A percentile compares a stretch with the other conserved stretches of the same genome.
Evolutionary conservation across 2,888 invertebrate genomes (phyloP).

Genomic region (Epistrophella euchroma): DNA sequence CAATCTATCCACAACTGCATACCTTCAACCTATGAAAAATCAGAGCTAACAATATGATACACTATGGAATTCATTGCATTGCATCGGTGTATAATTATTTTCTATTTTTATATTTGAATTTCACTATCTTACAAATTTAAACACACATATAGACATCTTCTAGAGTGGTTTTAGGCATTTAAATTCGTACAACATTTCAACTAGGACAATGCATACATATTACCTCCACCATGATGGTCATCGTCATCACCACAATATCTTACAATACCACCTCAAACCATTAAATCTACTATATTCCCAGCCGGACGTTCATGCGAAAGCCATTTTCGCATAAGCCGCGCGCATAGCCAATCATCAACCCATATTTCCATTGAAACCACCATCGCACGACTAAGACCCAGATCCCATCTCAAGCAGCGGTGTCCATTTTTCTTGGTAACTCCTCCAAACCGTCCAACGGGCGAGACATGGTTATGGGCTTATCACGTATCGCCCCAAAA

Average conservation of each 20-base stretch:
- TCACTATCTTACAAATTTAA: neutral
- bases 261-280: conserved; percentile 48
- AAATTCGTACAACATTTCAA: conserved; percentile 46
- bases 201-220: conserved; percentile 51
- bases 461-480: conserved; percentile 70
- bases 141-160: neutral
- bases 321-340: conserved; percentile 59
- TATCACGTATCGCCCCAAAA: conserved; percentile 75
- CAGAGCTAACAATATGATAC: neutral
- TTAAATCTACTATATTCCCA: conserved; percentile 13
- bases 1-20: too few relatives aligned
- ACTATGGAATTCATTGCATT: neutral
- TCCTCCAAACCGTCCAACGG: conserved; percentile 38
- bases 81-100: neutral
- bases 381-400: conserved; percentile 68
- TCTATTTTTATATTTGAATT: conserved; percentile 2
- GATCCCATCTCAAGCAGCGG: conserved; percentile 60
- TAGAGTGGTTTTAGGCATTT: conserved; percentile 48
- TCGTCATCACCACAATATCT: neutral
- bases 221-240: neutral
- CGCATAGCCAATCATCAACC: conserved; percentile 57
- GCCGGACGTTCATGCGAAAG: conserved; percentile 65
- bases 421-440: conserved; percentile 66
- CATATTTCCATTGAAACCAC: conserved; percentile 63
- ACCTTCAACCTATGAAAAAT: neutral